Evolutionary conservation across 2,888 invertebrate genomes (phyloP).

Genomic region (Choreutis nemorana): DNA sequence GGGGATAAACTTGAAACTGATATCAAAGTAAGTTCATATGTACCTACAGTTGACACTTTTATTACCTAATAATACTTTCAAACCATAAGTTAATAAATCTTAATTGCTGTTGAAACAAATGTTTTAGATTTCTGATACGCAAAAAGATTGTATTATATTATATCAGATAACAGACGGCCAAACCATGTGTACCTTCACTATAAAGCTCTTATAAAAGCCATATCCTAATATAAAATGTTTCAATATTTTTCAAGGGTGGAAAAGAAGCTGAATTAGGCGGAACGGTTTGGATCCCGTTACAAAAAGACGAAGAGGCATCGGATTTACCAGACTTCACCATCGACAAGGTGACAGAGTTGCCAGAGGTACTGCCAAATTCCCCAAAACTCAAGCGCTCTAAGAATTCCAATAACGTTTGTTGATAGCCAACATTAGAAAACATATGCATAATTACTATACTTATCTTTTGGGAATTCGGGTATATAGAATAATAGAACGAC

Average conservation of each 20-base stretch:
- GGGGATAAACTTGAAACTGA: slow-evolving; percentile 90
- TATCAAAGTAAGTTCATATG: slow-evolving; percentile 64
- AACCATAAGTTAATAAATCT: too few species aligned
- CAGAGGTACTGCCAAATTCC: slow-evolving; percentile 66
- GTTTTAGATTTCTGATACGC: too few species aligned
- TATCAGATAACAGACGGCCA: too few species aligned
- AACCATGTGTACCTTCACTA: too few species aligned
- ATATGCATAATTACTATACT: not conserved
- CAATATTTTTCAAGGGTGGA: slow-evolving; percentile 70
- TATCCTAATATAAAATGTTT: too few species aligned
- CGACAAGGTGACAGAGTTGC: slow-evolving; percentile 70
- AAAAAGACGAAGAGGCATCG: slow-evolving; percentile 51
- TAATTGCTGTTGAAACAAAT: too few species aligned
- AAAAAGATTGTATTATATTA: too few species aligned
- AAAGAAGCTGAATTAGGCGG: slow-evolving; percentile 78
- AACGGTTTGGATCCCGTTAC: slow-evolving; percentile 82
- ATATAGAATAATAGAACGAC: too few species aligned
- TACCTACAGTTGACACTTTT: too few species aligned
- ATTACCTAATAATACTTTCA: too few species aligned
- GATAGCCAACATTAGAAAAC: slow-evolving; percentile 10
- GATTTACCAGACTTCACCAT: slow-evolving; percentile 72
- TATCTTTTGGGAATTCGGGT: too few species aligned
- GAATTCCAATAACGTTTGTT: slow-evolving; percentile 18
- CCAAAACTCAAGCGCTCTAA: slow-evolving; percentile 41
- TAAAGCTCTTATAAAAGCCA: too few species aligned